phyloP scores from a whole-genome alignment of 1,140 invertebrate species.

The Periplaneta americana region DNA sequence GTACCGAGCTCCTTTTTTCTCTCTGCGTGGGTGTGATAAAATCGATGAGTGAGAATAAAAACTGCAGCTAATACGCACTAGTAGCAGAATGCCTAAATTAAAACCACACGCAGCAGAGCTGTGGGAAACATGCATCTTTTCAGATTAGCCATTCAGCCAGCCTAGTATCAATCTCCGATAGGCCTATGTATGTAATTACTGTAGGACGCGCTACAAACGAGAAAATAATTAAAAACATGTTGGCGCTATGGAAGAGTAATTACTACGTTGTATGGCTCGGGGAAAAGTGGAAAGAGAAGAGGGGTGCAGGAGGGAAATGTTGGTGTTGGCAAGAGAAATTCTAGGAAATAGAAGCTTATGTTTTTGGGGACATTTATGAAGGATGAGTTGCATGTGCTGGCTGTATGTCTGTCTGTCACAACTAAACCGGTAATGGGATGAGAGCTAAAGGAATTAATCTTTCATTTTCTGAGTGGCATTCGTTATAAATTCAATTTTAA shows the following conservation, averaged over 20 bases:
- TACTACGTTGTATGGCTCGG: background rate
- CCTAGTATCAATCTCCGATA: background rate
- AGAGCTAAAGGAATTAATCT: background rate
- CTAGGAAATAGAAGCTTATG: background rate
- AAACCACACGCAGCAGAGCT: background rate
- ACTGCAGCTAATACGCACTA: background rate
- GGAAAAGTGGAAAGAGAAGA: background rate
- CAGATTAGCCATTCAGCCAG: background rate
- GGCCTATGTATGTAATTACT: background rate
- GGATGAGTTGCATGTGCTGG: too few relatives aligned
- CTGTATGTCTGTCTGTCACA: too few relatives aligned
- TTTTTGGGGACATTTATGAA: background rate
- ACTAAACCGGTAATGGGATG: background rate
- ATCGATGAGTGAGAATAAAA: background rate
- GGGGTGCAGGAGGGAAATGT: too few relatives aligned
- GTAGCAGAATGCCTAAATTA: background rate
- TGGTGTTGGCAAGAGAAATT: too few relatives aligned
- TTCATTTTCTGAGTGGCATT: background rate
- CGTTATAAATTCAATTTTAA: background rate
- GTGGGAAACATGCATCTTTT: background rate
- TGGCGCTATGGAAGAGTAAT: background rate
- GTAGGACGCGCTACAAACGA: background rate
- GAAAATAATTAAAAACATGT: background rate
- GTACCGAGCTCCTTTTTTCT: too few relatives aligned
- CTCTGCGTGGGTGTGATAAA: too few relatives aligned